phyloP scores from a whole-genome alignment of 2,113 vertebrate genomes.

The Etheostoma spectabile region DNA sequence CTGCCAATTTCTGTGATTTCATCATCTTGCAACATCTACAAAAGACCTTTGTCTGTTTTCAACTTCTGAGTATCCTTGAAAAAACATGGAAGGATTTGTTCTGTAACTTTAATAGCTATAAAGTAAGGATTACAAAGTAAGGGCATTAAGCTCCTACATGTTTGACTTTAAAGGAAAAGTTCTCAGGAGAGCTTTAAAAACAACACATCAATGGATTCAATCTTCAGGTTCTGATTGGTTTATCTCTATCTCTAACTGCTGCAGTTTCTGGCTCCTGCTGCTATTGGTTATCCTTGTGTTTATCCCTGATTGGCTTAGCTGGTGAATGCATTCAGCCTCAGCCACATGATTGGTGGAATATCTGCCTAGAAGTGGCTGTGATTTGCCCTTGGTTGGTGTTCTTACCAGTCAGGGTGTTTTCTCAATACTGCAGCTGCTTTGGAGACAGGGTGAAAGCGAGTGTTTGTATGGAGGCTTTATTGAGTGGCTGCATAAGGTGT shows the following conservation, averaged over 20 bases:
- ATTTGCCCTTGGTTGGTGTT: slow-evolving; percentile 59
- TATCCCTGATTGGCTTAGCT: slow-evolving; percentile 63
- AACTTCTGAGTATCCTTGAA: slow-evolving; percentile 24
- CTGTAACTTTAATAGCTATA: slow-evolving; percentile 24
- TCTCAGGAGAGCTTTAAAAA: slow-evolving; percentile 60
- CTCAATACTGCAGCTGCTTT: slow-evolving; percentile 71
- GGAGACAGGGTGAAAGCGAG: slow-evolving; percentile 58
- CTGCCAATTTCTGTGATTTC: slow-evolving; percentile 54
- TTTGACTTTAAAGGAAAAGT: slow-evolving; percentile 56
- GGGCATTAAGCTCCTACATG: slow-evolving; percentile 30
- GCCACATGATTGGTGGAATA: slow-evolving; percentile 61
- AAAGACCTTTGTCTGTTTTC: slow-evolving; percentile 29
- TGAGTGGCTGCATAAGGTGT: slow-evolving; percentile 79
- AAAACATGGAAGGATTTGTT: slow-evolving; percentile 29
- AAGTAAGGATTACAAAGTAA: slow-evolving; percentile 50
- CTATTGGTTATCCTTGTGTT: slow-evolving; percentile 60
- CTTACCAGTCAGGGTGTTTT: slow-evolving; percentile 44
- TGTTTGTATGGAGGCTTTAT: slow-evolving; percentile 58
- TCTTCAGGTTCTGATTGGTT: slow-evolving; percentile 68
- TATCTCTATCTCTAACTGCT: slow-evolving; percentile 77
- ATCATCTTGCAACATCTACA: slow-evolving; percentile 69
- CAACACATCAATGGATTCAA: slow-evolving; percentile 65
- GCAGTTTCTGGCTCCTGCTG: slow-evolving; percentile 47
- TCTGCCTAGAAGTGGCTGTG: slow-evolving; percentile 33
- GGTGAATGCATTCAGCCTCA: slow-evolving; percentile 37